Percentiles rank a stretch among this genome's conserved stretches.
Evolutionary conservation across 2,113 vertebrate genomes (phyloP).

Genomic region (Amazona vittata): DNA sequence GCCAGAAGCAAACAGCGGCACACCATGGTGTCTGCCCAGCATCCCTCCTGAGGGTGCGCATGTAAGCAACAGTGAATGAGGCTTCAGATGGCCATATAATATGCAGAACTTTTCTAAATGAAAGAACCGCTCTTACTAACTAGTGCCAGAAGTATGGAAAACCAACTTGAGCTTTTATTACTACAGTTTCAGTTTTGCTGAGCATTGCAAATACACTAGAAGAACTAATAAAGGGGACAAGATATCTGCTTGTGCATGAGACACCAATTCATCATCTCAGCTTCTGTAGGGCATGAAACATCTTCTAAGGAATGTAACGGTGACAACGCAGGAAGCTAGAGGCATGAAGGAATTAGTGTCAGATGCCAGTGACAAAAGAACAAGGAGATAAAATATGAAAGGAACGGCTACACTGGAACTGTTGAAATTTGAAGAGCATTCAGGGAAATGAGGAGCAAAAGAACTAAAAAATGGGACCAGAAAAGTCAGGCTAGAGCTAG

Average conservation of each 20-base stretch:
- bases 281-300: neutral
- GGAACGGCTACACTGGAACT: neutral
- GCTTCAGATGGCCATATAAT: neutral
- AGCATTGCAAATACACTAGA: neutral
- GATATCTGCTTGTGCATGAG: neutral
- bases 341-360: neutral
- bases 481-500: neutral
- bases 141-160: neutral
- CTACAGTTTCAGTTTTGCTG: neutral
- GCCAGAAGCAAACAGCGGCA: neutral
- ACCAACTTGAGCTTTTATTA: neutral
- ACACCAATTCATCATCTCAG: neutral
- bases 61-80: rapidly evolving
- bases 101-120: neutral
- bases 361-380: neutral
- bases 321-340: neutral
- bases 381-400: neutral
- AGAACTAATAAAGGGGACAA: neutral
- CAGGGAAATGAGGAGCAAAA: neutral
- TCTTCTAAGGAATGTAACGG: neutral
- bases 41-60: neutral
- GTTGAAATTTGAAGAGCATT: neutral
- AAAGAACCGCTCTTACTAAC: neutral
- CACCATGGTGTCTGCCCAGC: neutral
- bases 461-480: neutral